phyloP scores from a whole-genome alignment of 2,797 vertebrate species.

The Erethizon dorsatum region DNA sequence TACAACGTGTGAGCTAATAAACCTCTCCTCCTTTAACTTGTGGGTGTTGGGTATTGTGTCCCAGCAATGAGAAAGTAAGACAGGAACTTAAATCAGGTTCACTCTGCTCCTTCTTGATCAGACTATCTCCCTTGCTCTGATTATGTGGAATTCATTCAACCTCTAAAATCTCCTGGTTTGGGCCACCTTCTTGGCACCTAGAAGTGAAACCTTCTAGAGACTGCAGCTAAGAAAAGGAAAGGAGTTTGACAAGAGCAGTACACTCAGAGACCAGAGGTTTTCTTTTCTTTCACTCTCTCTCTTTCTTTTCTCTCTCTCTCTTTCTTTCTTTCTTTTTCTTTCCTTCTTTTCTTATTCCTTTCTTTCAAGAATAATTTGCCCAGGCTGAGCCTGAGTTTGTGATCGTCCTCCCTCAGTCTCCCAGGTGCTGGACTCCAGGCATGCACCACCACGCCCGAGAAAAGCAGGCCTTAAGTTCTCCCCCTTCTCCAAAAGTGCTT shows the following conservation, averaged over 20 bases:
- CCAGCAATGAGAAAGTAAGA: neutral
- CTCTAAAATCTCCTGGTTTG: conserved; percentile 24
- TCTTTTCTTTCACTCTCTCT: neutral
- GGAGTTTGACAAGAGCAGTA: neutral
- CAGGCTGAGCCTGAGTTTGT: neutral
- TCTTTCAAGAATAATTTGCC: neutral
- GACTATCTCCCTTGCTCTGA: neutral
- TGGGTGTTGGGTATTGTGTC: neutral
- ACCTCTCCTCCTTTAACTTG: neutral
- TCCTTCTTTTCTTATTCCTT: neutral
- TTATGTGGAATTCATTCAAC: conserved; percentile 21
- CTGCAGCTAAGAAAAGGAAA: neutral
- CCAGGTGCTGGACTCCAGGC: neutral
- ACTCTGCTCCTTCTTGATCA: conserved; percentile 13
- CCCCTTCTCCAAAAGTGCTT: neutral
- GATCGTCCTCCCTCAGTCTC: neutral
- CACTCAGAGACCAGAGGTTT: neutral
- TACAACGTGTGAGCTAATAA: neutral
- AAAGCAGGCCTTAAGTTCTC: neutral
- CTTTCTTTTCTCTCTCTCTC: neutral
- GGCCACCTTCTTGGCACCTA: neutral
- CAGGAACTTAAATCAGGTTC: conserved; percentile 9
- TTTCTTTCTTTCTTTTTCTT: too few relatives aligned
- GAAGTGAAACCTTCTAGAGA: conserved; percentile 30
- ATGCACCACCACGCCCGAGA: neutral